These are phyloP conservation scores for Tauraco hartlaubi DNA, from an alignment of 2,797 vertebrate genomes.

Conservation along the genomic window DNA sequence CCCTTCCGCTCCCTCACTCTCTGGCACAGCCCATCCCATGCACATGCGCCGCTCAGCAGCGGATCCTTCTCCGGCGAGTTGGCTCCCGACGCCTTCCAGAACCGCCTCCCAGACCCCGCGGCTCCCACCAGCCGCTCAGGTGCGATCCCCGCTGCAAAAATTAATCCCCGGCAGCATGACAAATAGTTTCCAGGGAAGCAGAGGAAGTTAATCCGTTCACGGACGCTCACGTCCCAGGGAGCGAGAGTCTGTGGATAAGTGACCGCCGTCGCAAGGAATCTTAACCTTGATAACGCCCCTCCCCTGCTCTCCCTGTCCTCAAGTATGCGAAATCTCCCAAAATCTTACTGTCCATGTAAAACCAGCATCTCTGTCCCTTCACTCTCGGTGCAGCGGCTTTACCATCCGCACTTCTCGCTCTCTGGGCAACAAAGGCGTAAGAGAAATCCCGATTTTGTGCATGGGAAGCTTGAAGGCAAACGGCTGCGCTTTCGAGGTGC, in stretches of 20 bases:
- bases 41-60: neutral
- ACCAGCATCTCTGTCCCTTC: neutral
- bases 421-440: accelerated
- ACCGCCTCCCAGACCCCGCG: neutral
- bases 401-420: neutral
- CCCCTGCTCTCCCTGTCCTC: neutral
- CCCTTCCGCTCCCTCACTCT: neutral
- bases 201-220: neutral
- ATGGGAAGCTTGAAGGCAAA: neutral
- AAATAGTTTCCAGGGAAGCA: neutral
- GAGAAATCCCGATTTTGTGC: neutral
- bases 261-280: accelerated
- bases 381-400: neutral
- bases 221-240: neutral
- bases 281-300: too few species aligned
- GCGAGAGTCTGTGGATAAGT: neutral
- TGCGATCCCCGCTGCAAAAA: neutral
- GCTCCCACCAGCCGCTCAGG: neutral
- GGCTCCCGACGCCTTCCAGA: neutral
- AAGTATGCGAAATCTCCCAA: accelerated
- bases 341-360: neutral
- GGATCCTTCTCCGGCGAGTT: neutral
- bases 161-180: neutral
- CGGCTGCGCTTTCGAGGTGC: neutral
- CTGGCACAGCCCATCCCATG: neutral